Evolutionary conservation across 2,113 vertebrate species (phyloP).

Genomic region (Solea senegalensis): DNA sequence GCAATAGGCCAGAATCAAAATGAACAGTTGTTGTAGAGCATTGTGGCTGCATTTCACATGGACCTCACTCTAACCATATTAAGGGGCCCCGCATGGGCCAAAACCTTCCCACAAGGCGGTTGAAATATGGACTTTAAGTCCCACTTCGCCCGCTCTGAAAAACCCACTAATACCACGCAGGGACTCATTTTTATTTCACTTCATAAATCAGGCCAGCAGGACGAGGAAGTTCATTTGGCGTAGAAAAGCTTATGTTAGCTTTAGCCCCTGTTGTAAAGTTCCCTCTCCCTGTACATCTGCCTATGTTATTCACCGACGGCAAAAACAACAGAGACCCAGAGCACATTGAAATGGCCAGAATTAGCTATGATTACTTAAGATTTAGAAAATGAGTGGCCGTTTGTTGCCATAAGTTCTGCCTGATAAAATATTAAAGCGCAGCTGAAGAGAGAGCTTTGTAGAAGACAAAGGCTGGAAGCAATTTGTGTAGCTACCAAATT

Average conservation of each 20-base stretch:
- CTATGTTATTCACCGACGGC: conserved; percentile 30
- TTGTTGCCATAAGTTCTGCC: conserved; percentile 74
- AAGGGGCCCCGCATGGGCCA: conserved; percentile 72
- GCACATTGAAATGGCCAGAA: conserved; percentile 60
- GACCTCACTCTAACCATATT: conserved; percentile 70
- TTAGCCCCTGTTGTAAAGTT: conserved; percentile 64
- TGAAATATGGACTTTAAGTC: conserved; percentile 76
- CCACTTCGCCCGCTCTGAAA: conserved; percentile 64
- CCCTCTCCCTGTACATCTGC: conserved; percentile 37
- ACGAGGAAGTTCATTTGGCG: conserved; percentile 73
- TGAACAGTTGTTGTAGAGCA: conserved; percentile 80
- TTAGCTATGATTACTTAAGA: conserved; percentile 78
- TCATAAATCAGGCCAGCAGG: conserved; percentile 78
- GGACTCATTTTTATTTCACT: conserved; percentile 81
- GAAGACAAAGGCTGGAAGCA: conserved; percentile 84
- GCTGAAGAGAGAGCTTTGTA: conserved; percentile 73
- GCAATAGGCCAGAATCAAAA: conserved; percentile 78
- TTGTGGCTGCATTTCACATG: conserved; percentile 71
- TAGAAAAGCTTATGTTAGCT: conserved; percentile 74
- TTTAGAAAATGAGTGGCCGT: conserved; percentile 74
- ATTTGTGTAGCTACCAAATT: conserved; percentile 86
- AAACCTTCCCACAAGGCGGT: conserved; percentile 71
- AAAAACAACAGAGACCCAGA: conserved; percentile 48
- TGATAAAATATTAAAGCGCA: conserved; percentile 76
- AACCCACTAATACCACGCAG: conserved; percentile 75